Conservation (phyloP, 2,113 vertebrate genomes). For the Spheniscus mendiculus region DNA sequence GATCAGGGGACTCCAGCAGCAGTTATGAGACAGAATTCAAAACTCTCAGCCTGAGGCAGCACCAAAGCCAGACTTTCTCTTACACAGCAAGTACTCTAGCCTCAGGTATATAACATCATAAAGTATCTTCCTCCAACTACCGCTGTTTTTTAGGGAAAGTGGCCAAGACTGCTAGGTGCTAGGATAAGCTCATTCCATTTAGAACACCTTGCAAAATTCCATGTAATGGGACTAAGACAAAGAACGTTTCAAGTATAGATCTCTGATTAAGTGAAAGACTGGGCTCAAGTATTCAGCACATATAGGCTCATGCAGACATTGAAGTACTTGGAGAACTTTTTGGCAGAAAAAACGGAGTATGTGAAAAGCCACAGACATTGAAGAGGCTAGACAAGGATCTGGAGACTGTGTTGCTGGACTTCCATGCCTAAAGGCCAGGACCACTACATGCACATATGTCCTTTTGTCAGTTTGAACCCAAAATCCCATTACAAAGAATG, state of each 20-base stretch:
- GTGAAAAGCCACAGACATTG: background rate
- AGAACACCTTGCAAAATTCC: background rate
- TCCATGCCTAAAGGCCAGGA: background rate
- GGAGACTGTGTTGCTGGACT: background rate
- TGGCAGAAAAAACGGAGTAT: background rate
- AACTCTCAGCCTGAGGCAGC: background rate
- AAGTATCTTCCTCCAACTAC: background rate
- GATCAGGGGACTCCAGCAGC: background rate
- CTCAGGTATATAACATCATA: background rate
- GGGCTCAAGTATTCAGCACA: background rate
- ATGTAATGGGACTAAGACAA: background rate
- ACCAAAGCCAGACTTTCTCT: background rate
- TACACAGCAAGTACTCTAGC: background rate
- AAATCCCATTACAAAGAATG: background rate
- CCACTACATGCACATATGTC: accelerated
- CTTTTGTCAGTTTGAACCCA: background rate
- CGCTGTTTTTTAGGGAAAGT: background rate
- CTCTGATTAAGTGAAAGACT: background rate
- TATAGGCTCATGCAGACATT: background rate
- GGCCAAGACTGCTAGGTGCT: background rate
- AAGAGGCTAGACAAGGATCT: background rate
- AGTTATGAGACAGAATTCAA: background rate
- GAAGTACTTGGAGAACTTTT: background rate
- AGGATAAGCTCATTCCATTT: background rate
- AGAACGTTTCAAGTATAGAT: background rate